Percentiles rank a stretch among this genome's conserved stretches.
phyloP scores from a whole-genome alignment of 2,797 vertebrate species.

The Crax fasciolata region DNA sequence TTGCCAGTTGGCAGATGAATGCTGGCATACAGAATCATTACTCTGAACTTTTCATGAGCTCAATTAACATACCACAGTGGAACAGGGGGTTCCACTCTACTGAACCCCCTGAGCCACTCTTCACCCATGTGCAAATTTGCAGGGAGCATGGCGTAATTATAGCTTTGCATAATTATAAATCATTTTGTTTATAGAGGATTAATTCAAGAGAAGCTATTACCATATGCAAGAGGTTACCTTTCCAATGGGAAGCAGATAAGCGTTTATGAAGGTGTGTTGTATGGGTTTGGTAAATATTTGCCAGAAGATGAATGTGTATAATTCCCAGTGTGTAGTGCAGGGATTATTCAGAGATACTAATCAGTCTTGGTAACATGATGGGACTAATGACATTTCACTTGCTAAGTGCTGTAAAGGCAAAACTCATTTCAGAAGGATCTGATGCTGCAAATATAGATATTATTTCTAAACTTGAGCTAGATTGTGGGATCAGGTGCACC shows the following conservation, averaged over 20 bases:
- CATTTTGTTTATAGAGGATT: conserved; percentile 46
- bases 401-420: background rate
- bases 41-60: conserved; percentile 72
- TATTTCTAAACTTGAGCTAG: background rate
- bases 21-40: conserved; percentile 58
- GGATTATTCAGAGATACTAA: conserved; percentile 5
- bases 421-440: background rate
- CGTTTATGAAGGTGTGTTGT: conserved; percentile 31
- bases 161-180: conserved; percentile 67
- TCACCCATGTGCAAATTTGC: conserved; percentile 31
- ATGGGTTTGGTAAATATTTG: conserved; percentile 65
- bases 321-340: background rate
- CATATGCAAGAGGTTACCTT: conserved; percentile 25
- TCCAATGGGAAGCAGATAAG: conserved; percentile 40
- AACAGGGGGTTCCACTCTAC: conserved; percentile 11
- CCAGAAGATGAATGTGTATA: conserved; percentile 8
- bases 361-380: background rate
- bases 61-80: conserved; percentile 63
- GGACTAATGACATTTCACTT: conserved; percentile 23
- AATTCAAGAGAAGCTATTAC: conserved; percentile 54
- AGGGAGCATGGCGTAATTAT: conserved; percentile 38
- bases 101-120: background rate
- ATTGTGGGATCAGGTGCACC: no score
- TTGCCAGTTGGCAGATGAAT: conserved; percentile 63
- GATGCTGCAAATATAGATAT: background rate